Conservation (phyloP, 2,888 invertebrate genomes). For the Hetaerina titia region DNA sequence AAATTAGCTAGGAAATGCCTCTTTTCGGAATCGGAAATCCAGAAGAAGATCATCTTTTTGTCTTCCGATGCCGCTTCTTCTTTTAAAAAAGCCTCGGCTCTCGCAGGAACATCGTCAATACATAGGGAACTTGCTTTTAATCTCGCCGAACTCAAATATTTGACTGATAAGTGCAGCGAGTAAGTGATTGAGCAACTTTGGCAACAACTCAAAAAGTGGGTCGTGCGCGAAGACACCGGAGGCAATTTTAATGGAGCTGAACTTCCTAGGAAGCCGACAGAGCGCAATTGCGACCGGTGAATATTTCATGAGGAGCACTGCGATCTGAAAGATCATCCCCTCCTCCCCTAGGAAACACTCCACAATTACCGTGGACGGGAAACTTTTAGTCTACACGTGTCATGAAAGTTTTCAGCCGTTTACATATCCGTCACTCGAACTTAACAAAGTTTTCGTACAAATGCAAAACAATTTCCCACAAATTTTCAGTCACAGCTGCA, state of each 20-base stretch:
- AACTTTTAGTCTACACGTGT: neutral
- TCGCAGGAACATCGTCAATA: too few species aligned
- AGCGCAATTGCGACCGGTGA: neutral
- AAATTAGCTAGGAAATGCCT: too few species aligned
- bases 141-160: neutral
- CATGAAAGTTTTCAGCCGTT: neutral
- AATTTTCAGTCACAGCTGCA: too few species aligned
- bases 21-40: too few species aligned
- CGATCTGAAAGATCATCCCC: neutral
- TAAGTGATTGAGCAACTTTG: constrained; percentile 17
- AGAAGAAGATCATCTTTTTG: too few species aligned
- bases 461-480: neutral
- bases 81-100: too few species aligned
- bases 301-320: neutral
- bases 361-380: neutral
- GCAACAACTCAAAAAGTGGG: neutral
- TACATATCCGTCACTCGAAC: neutral
- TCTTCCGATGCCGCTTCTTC: too few species aligned
- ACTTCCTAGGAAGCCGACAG: neutral
- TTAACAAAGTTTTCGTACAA: neutral
- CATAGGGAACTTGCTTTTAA: neutral
- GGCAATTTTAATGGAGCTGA: neutral
- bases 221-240: neutral
- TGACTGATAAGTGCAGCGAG: neutral
- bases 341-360: neutral